Conservation (phyloP, 2,888 invertebrate species). For the Andrena hattorfiana region DNA sequence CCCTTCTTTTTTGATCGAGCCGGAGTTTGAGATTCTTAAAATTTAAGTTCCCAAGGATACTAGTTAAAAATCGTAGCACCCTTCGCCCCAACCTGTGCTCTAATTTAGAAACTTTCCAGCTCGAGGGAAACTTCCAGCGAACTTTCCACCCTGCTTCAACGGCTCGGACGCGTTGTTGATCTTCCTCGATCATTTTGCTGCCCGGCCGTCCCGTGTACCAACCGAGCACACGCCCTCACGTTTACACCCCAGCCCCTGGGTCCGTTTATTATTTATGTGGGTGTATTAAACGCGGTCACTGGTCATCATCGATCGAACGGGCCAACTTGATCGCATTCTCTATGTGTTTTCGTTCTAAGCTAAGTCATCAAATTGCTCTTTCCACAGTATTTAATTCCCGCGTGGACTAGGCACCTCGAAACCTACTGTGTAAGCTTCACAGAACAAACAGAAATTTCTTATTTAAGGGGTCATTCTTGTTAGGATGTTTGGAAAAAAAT, state of each 20-base stretch:
- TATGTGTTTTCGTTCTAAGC: slow-evolving; percentile 16
- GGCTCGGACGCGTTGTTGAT: slow-evolving; percentile 53
- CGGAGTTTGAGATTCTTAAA: slow-evolving; percentile 20
- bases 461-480: no score
- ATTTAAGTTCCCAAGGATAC: slow-evolving; percentile 12
- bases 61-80: slow-evolving; percentile 52
- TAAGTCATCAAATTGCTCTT: not conserved
- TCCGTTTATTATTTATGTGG: slow-evolving; percentile 52
- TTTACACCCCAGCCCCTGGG: slow-evolving; percentile 32
- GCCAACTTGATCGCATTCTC: slow-evolving; percentile 35
- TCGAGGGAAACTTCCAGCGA: slow-evolving; percentile 14
- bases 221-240: slow-evolving; percentile 26
- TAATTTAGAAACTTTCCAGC: slow-evolving; percentile 45
- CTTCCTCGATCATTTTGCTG: slow-evolving; percentile 48
- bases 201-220: slow-evolving; percentile 20
- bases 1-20: not conserved
- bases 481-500: no score
- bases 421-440: no score
- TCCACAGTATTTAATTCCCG: no score
- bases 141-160: slow-evolving; percentile 40
- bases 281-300: slow-evolving; percentile 50
- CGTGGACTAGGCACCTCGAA: no score
- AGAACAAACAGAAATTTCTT: no score
- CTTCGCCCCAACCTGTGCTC: slow-evolving; percentile 26
- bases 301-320: slow-evolving; percentile 40